Percentiles rank a stretch among this genome's conserved stretches.
Conservation (phyloP, 37 sponge, comb jelly and placozoan species). For the Lycopodina hypogea region DNA sequence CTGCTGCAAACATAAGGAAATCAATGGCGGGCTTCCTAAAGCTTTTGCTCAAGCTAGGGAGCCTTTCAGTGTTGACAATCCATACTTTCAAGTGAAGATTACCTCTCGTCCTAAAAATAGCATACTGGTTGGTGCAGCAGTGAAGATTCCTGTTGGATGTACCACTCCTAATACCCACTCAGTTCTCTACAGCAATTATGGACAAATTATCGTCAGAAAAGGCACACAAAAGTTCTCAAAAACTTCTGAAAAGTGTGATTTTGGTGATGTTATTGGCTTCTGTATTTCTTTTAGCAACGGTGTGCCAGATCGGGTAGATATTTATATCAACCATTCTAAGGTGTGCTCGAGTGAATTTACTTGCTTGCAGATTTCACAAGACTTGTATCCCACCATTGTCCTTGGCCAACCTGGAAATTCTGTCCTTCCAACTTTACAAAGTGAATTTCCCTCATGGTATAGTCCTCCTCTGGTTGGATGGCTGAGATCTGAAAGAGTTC, state of each 20-base stretch:
- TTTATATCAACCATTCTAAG: slow-evolving; percentile 38
- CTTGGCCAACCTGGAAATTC: slow-evolving; percentile 32
- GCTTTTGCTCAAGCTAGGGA: slow-evolving; percentile 4
- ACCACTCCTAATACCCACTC: slow-evolving; percentile 3
- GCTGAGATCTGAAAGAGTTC: slow-evolving; percentile 52
- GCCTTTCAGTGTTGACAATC: slow-evolving; percentile 25
- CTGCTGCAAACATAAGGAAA: slow-evolving; percentile 10
- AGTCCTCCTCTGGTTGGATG: slow-evolving; percentile 37
- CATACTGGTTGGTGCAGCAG: slow-evolving; percentile 37
- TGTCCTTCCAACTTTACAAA: slow-evolving; percentile 20
- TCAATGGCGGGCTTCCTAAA: slow-evolving; percentile 12
- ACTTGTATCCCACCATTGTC: slow-evolving; percentile 39
- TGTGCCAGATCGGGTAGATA: slow-evolving; percentile 10
- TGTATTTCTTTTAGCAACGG: neutral
- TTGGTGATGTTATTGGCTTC: slow-evolving; percentile 58
- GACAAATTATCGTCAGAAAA: slow-evolving; percentile 21
- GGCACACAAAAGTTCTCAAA: slow-evolving; percentile 7
- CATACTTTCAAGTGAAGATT: slow-evolving; percentile 59
- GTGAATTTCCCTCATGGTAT: slow-evolving; percentile 15
- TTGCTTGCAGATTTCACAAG: neutral
- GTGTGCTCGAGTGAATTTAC: neutral
- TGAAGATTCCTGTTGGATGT: slow-evolving; percentile 6
- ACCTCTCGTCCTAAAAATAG: neutral
- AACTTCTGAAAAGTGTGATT: slow-evolving; percentile 15
- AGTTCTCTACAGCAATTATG: slow-evolving; percentile 44